Conservation (phyloP, 2,888 invertebrate species). For the Hypselothyrea guttata region DNA sequence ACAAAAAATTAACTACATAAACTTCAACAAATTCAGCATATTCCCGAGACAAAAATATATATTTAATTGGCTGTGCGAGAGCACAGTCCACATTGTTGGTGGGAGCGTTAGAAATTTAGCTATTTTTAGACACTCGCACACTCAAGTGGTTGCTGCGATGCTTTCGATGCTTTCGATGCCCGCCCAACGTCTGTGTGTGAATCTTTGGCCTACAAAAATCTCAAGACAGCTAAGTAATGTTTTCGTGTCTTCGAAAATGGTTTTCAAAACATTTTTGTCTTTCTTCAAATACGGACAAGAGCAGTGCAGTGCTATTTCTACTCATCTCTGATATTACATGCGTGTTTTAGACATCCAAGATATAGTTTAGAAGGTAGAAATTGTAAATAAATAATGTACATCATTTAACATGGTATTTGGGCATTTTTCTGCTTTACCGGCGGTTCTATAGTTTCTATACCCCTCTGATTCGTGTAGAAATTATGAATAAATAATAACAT, state of each 20-base stretch:
- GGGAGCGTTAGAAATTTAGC: conserved; percentile 77
- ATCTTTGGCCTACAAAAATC: conserved; percentile 65
- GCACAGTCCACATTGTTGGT: conserved; percentile 59
- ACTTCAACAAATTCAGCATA: conserved; percentile 17
- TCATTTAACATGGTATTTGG: too few relatives aligned
- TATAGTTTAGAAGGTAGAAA: too few relatives aligned
- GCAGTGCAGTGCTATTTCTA: too few relatives aligned
- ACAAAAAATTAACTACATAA: conserved; percentile 10
- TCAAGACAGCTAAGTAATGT: conserved; percentile 63
- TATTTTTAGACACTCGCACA: conserved; percentile 79
- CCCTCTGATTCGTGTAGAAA: too few relatives aligned
- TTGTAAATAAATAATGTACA: too few relatives aligned
- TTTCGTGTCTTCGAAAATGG: conserved; percentile 38
- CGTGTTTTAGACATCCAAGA: too few relatives aligned
- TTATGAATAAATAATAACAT: too few relatives aligned
- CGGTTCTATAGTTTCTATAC: too few relatives aligned
- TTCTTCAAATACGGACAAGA: too few relatives aligned
- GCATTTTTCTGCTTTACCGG: too few relatives aligned
- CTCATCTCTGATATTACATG: too few relatives aligned
- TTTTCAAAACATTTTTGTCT: not conserved
- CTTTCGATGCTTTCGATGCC: too few relatives aligned
- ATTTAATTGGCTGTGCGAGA: conserved; percentile 53
- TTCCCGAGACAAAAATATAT: conserved; percentile 35
- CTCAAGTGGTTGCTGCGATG: conserved; percentile 79
- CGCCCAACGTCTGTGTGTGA: conserved; percentile 33